phyloP scores from a whole-genome alignment of 2,113 vertebrate species.

The Phrynosoma blainvillii region DNA sequence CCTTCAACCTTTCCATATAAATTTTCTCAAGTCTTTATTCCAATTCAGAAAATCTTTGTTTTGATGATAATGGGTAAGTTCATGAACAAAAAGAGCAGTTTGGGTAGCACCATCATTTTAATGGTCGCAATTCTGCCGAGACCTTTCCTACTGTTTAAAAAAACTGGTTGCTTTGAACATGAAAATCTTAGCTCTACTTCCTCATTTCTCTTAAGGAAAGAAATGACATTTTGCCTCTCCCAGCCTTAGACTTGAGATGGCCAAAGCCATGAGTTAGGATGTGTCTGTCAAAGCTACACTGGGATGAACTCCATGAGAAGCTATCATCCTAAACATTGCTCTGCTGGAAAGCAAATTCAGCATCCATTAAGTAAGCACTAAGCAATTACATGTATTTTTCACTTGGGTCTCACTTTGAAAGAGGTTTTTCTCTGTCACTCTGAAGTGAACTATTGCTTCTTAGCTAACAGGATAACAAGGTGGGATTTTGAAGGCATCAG shows the following conservation, averaged over 20 bases:
- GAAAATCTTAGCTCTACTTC: neutral
- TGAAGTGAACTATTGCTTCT: neutral
- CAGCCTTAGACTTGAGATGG: neutral
- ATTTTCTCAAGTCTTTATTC: no score
- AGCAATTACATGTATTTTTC: neutral
- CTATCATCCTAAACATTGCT: neutral
- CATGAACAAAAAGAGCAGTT: no score
- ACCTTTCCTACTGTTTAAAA: no score
- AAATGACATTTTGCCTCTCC: neutral
- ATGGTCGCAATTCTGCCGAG: no score
- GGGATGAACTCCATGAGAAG: neutral
- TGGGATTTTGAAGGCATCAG: neutral
- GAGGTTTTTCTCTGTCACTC: neutral
- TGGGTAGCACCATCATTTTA: no score
- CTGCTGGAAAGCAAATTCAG: neutral
- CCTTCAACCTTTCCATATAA: no score
- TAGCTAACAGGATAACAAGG: neutral
- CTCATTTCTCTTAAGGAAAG: neutral
- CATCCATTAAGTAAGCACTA: neutral
- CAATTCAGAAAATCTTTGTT: no score
- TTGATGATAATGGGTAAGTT: no score
- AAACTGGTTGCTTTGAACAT: neutral
- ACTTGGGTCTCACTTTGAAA: neutral
- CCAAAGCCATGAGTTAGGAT: neutral
- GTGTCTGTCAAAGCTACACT: neutral